Conservation (phyloP, 2,797 vertebrate genomes). For the Chelon labrosus region DNA sequence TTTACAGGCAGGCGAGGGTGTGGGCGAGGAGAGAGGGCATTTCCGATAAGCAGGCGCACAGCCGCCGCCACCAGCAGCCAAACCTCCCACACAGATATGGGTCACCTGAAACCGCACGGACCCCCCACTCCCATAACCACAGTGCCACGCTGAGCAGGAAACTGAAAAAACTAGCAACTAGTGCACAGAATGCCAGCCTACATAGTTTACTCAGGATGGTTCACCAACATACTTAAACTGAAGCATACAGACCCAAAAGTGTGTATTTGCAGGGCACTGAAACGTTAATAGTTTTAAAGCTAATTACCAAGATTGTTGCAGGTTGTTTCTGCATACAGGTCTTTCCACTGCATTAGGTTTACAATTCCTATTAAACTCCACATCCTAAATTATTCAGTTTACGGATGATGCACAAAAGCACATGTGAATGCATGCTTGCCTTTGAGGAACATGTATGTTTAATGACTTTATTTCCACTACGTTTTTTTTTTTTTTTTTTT, state of each 20-base stretch:
- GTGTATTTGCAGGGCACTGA: too few species aligned
- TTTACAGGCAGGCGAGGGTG: slow-evolving; percentile 67
- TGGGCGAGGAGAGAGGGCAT: slow-evolving; percentile 42
- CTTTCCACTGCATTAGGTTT: background rate
- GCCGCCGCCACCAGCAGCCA: slow-evolving; percentile 58
- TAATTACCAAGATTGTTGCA: too few species aligned
- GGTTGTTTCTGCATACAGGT: background rate
- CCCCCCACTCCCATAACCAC: slow-evolving; percentile 62
- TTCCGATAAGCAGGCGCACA: slow-evolving; percentile 67
- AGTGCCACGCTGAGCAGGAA: slow-evolving; percentile 53
- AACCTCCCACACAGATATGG: slow-evolving; percentile 76
- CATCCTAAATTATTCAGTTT: background rate
- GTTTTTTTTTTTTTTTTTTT: background rate
- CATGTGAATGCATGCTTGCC: too few species aligned
- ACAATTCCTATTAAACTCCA: background rate
- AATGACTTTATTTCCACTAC: background rate
- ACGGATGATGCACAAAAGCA: background rate
- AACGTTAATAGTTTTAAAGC: too few species aligned
- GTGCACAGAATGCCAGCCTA: background rate
- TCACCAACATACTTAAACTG: background rate
- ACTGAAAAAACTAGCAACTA: slow-evolving; percentile 10
- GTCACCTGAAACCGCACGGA: slow-evolving; percentile 69
- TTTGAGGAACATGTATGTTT: background rate
- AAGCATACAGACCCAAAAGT: too few species aligned
- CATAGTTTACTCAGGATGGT: background rate